Percentiles rank a stretch among this genome's conserved stretches.
These are phyloP conservation scores for Archegozetes longisetosus DNA, from an alignment of 1,140 invertebrate species.

Conservation along the genomic window DNA sequence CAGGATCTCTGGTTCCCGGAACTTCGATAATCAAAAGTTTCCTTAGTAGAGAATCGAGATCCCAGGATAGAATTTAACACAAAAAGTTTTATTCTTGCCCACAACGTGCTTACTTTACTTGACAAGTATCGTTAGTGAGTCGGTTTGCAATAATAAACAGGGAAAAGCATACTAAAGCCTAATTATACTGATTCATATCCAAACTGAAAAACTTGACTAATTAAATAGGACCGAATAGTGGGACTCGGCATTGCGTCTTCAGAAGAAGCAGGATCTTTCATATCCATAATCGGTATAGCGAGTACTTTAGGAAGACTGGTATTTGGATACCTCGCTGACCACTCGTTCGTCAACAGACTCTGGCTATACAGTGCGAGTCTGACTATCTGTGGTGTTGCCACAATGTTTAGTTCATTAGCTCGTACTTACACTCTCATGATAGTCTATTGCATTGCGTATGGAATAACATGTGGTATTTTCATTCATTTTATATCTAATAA, in stretches of 20 bases:
- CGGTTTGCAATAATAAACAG: too few species aligned
- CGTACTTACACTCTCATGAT: slow-evolving; percentile 47
- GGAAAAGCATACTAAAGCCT: too few species aligned
- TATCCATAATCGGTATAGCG: slow-evolving; percentile 63
- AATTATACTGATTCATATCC: too few species aligned
- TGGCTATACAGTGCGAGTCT: slow-evolving; percentile 73
- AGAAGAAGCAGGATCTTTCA: slow-evolving; percentile 41
- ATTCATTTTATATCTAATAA: neutral
- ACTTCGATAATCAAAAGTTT: too few species aligned
- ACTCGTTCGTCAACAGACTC: slow-evolving; percentile 69
- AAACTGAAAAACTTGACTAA: too few species aligned
- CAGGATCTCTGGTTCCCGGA: too few species aligned
- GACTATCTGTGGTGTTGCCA: slow-evolving; percentile 49
- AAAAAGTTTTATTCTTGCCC: too few species aligned
- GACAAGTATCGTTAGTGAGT: too few species aligned
- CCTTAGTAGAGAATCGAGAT: too few species aligned
- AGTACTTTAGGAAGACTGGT: slow-evolving; percentile 75
- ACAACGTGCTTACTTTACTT: too few species aligned
- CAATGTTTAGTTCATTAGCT: slow-evolving; percentile 54
- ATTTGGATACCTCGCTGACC: slow-evolving; percentile 67
- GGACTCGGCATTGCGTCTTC: slow-evolving; percentile 38
- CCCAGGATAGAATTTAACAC: too few species aligned
- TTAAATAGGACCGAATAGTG: slow-evolving; percentile 37
- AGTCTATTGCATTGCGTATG: slow-evolving; percentile 63
- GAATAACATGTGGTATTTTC: slow-evolving; percentile 51